These are phyloP conservation scores for Dendrocincla tyrannina DNA, from an alignment of 2,797 vertebrate species.

Conservation along the genomic window DNA sequence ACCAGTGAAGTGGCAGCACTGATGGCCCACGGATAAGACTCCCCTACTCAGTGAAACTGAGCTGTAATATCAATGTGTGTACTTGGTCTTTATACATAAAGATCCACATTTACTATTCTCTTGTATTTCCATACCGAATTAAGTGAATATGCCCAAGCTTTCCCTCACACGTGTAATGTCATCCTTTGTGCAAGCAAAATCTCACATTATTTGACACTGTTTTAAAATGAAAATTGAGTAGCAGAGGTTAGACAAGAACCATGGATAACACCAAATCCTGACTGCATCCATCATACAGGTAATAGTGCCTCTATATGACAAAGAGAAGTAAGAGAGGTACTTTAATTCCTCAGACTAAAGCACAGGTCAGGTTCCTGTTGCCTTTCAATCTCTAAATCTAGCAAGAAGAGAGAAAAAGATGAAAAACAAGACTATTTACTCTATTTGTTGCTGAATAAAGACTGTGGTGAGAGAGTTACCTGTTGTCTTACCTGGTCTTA, in stretches of 20 bases:
- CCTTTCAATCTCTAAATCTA: neutral
- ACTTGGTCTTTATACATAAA: neutral
- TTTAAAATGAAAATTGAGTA: neutral
- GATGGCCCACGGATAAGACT: neutral
- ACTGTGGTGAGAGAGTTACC: neutral
- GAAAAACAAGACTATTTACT: neutral
- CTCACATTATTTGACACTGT: neutral
- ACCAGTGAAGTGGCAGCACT: neutral
- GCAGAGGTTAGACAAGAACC: neutral
- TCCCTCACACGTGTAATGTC: neutral
- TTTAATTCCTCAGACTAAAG: neutral
- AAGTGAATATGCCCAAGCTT: neutral
- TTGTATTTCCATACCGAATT: neutral
- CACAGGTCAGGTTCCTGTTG: neutral
- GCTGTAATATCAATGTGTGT: neutral
- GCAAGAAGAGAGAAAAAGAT: neutral
- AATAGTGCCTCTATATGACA: neutral
- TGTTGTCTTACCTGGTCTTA: neutral
- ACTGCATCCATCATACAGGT: fast-evolving
- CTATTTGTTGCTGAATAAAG: neutral
- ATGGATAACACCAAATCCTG: neutral
- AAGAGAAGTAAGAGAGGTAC: neutral
- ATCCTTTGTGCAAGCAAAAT: neutral
- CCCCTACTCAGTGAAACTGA: neutral
- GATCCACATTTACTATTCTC: neutral